A percentile compares a stretch with the other conserved stretches of the same genome.
Conservation (phyloP, 2,113 vertebrate species). For the Daubentonia madagascariensis region DNA sequence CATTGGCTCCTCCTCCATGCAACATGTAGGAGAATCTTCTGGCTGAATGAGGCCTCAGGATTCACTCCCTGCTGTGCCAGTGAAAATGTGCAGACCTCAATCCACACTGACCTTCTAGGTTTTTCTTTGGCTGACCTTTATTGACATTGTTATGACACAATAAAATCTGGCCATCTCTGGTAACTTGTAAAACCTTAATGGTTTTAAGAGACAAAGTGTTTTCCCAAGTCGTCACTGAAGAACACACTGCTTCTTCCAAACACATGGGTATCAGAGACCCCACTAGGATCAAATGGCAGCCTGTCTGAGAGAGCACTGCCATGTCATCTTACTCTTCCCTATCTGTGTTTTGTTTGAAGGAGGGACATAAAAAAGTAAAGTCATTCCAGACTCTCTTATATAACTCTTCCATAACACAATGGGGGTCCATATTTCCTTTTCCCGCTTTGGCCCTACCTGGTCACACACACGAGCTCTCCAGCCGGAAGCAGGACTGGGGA, state of each 20-base stretch:
- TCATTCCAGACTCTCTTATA: neutral
- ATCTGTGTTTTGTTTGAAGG: neutral
- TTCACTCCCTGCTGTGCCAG: neutral
- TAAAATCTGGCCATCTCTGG: neutral
- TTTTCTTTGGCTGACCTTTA: neutral
- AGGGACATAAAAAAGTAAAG: neutral
- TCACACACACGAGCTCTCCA: neutral
- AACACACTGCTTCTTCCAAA: neutral
- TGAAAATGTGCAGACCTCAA: neutral
- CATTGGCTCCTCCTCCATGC: accelerated
- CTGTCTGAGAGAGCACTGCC: neutral
- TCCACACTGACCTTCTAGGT: neutral
- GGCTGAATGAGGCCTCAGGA: accelerated
- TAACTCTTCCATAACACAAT: accelerated
- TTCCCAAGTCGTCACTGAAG: neutral
- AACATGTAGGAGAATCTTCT: neutral
- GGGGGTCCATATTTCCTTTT: neutral
- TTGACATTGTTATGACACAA: neutral
- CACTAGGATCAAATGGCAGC: neutral
- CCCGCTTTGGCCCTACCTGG: neutral
- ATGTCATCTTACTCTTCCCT: neutral
- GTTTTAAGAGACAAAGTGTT: neutral
- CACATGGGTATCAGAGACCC: accelerated
- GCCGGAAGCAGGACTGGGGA: neutral
- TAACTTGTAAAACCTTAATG: neutral